A percentile compares a stretch with the other conserved stretches of the same genome.
Evolutionary conservation across 2,797 vertebrate genomes (phyloP).

Genomic region (Poecilia velifera): DNA sequence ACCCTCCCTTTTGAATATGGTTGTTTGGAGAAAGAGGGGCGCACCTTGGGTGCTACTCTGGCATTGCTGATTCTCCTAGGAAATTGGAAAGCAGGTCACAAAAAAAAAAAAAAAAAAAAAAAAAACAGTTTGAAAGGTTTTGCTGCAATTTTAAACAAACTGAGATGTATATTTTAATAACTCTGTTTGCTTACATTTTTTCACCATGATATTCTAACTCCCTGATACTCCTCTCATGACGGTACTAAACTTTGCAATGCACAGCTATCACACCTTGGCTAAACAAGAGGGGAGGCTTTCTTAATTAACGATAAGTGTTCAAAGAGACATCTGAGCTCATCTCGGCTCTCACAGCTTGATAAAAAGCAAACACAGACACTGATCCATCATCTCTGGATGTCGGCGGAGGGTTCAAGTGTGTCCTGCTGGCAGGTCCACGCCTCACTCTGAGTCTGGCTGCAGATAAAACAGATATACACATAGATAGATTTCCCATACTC

Average conservation of each 20-base stretch:
- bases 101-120: slow-evolving; percentile 18
- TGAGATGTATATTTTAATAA: slow-evolving; percentile 8
- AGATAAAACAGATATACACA: slow-evolving; percentile 77
- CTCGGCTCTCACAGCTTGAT: slow-evolving; percentile 44
- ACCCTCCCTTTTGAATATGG: neutral
- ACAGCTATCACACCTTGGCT: slow-evolving; percentile 51
- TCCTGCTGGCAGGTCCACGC: slow-evolving; percentile 70
- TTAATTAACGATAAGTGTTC: slow-evolving; percentile 74
- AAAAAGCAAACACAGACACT: slow-evolving; percentile 58
- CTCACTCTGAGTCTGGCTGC: slow-evolving; percentile 71
- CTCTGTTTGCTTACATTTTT: slow-evolving; percentile 12
- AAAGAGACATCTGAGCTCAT: slow-evolving; percentile 66
- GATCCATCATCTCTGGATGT: slow-evolving; percentile 46
- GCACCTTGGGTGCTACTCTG: neutral
- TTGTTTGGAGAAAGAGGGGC: neutral
- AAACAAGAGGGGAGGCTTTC: slow-evolving; percentile 61
- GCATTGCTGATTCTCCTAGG: slow-evolving; percentile 14
- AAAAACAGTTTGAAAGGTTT: neutral
- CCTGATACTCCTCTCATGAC: slow-evolving; percentile 27
- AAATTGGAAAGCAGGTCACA: slow-evolving; percentile 42
- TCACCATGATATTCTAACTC: slow-evolving; percentile 5
- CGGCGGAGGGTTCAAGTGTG: slow-evolving; percentile 57
- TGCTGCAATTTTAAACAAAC: slow-evolving; percentile 12
- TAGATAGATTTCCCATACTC: slow-evolving; percentile 79
- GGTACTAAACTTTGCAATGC: slow-evolving; percentile 53